phyloP scores from a whole-genome alignment of 1,140 invertebrate species.

The Lordiphosa mommai region DNA sequence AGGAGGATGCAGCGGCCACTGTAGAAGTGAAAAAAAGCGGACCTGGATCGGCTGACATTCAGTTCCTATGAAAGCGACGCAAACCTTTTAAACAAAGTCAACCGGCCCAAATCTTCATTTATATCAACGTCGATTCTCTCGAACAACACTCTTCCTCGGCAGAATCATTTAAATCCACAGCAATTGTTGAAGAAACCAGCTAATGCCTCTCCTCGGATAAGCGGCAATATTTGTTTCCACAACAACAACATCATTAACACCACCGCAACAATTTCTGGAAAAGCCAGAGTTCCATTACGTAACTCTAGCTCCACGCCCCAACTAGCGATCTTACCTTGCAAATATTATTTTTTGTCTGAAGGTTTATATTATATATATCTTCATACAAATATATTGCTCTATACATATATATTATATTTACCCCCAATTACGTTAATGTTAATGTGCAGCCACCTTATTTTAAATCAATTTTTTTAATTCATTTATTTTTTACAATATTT shows the following conservation, averaged over 20 bases:
- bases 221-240: constrained; percentile 48
- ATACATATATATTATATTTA: constrained; percentile 22
- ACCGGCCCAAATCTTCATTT: constrained; percentile 13
- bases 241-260: constrained; percentile 14
- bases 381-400: constrained; percentile 7
- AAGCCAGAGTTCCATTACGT: constrained; percentile 43
- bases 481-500: too few species aligned
- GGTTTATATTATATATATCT: neutral
- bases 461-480: constrained; percentile 45
- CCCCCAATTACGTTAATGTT: constrained; percentile 11
- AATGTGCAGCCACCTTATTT: constrained; percentile 43
- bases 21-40: constrained; percentile 32
- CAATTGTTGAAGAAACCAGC: constrained; percentile 60
- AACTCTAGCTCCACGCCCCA: constrained; percentile 39
- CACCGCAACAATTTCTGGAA: constrained; percentile 57
- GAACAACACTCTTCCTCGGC: constrained; percentile 32
- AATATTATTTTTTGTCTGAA: constrained; percentile 71
- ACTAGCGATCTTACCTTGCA: constrained; percentile 65
- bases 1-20: constrained; percentile 25
- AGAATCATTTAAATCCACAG: constrained; percentile 30
- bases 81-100: constrained; percentile 30
- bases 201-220: constrained; percentile 57
- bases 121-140: constrained; percentile 17
- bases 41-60: constrained; percentile 23
- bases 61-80: constrained; percentile 68